Evolutionary conservation across 2,888 invertebrate genomes (phyloP), one percentile per base, ranked within the genome.

Genomic region (Drosophila kuntzei): DNA sequence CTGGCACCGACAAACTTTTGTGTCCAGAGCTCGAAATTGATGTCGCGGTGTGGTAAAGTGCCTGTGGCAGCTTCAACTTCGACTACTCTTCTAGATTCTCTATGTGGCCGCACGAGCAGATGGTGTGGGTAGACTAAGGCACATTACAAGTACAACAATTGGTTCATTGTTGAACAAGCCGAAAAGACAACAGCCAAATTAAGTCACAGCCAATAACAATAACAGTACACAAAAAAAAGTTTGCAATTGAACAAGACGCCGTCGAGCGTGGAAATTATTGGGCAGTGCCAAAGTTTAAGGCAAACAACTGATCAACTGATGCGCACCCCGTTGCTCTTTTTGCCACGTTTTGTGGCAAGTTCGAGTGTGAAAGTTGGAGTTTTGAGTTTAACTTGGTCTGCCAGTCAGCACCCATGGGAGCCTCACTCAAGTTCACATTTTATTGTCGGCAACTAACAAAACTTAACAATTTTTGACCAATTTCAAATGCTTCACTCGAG

Each of bases 11-110:
- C 87, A 88, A 89, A 92, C 88, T 91, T 91, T 83, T 92, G 92
- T 83, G 92, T 91, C 91, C 92, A 92, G 81, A 91, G 85, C 78
- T 91, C 89, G 64, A 90, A 90, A 88, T 88, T 88, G 80, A 81
- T 81, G 83, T 90, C 81, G 86, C 83, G 89, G 76, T 64, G 57
- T 47, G 58, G 54, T 50, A 74, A 67, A 70, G 64, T 58, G 59
- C 47, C 61, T 27, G 20, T 46, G 20, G 27, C 49, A 29, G 9
- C 36, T 29, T 34, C 44, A 37, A 16, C 43, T 55, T 32, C 20
- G 12, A 25, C 20, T 29, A 11, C 37, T 37, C 9, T 27, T 46
- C 39, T 27, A 41, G 41, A 43, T 73, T 41, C 63, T 18, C 63
- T 46, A 47, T 63, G 61, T 57, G 91, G 90, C 72, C 81, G 77